Percentiles rank a stretch among this genome's conserved stretches.
These are phyloP conservation scores for Polymixis lichenea DNA, from an alignment of 2,888 invertebrate species.

Conservation along the genomic window DNA sequence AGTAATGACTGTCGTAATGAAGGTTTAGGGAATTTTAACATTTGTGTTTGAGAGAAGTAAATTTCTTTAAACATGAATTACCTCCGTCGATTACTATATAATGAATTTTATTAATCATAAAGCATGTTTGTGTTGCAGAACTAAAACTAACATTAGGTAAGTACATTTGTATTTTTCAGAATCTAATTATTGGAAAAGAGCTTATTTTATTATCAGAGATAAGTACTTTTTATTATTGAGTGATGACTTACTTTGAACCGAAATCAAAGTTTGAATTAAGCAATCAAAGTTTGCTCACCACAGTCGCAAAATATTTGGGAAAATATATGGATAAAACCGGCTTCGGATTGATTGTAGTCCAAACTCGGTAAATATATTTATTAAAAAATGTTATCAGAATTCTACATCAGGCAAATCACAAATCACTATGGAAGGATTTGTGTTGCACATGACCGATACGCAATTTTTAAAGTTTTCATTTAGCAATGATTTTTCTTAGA, in stretches of 20 bases:
- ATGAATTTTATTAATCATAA: neutral
- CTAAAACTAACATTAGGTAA: neutral
- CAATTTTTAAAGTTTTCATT: slow-evolving; percentile 55
- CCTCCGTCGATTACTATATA: neutral
- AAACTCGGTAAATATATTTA: slow-evolving; percentile 14
- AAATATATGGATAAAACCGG: slow-evolving; percentile 20
- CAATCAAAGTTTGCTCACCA: slow-evolving; percentile 80
- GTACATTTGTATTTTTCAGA: neutral
- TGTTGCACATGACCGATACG: slow-evolving; percentile 44
- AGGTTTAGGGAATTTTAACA: neutral
- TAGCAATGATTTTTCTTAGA: slow-evolving; percentile 49
- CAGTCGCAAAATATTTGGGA: slow-evolving; percentile 27
- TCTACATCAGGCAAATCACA: slow-evolving; percentile 33
- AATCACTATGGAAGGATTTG: slow-evolving; percentile 48
- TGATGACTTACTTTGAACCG: slow-evolving; percentile 73
- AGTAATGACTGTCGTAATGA: neutral
- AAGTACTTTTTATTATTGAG: neutral
- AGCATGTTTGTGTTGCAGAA: slow-evolving; percentile 8
- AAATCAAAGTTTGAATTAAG: slow-evolving; percentile 79
- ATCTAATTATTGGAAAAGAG: neutral
- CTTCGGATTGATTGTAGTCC: slow-evolving; percentile 14
- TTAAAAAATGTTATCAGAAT: slow-evolving; percentile 34
- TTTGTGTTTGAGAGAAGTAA: neutral
- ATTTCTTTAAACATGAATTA: neutral
- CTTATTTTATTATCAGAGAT: neutral